These are phyloP conservation scores for Leucophenga maculata DNA, from an alignment of 2,888 invertebrate species.

Conservation along the genomic window DNA sequence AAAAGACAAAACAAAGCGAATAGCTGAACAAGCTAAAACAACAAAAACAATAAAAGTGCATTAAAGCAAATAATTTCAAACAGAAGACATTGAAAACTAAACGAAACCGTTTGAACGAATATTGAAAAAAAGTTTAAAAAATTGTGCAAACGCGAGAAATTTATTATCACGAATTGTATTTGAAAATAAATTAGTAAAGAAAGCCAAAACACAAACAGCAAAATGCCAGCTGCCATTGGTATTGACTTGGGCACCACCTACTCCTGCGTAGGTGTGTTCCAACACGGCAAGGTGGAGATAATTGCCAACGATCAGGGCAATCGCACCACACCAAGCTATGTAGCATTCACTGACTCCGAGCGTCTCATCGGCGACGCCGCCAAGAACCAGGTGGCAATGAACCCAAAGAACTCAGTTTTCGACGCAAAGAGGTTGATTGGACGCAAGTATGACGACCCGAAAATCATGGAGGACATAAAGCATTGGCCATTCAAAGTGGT, in stretches of 20 bases:
- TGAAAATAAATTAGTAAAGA: neutral
- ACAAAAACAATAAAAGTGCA: constrained; percentile 17
- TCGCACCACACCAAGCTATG: constrained; percentile 71
- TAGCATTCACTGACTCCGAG: constrained; percentile 88
- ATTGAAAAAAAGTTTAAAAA: neutral
- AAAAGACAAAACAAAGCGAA: constrained; percentile 30
- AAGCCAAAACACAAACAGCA: constrained; percentile 30
- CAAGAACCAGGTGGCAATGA: constrained; percentile 89
- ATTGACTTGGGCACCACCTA: constrained; percentile 73
- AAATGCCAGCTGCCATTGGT: constrained; percentile 77
- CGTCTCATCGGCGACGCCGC: constrained; percentile 82
- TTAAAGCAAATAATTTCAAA: neutral
- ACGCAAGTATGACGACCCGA: constrained; percentile 87
- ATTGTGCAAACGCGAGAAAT: too few relatives aligned
- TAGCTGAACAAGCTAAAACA: constrained; percentile 8
- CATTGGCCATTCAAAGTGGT: constrained; percentile 94
- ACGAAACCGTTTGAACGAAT: neutral
- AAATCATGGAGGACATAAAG: constrained; percentile 93
- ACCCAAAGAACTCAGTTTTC: constrained; percentile 90
- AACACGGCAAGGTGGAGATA: constrained; percentile 87
- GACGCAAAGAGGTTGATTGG: constrained; percentile 97
- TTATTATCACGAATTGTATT: too few relatives aligned
- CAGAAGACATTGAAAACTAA: constrained; percentile 14
- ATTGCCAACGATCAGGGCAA: constrained; percentile 87
- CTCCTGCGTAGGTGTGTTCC: constrained; percentile 88